Conservation (phyloP, 2,113 vertebrate species). For the Athene cunicularia region DNA sequence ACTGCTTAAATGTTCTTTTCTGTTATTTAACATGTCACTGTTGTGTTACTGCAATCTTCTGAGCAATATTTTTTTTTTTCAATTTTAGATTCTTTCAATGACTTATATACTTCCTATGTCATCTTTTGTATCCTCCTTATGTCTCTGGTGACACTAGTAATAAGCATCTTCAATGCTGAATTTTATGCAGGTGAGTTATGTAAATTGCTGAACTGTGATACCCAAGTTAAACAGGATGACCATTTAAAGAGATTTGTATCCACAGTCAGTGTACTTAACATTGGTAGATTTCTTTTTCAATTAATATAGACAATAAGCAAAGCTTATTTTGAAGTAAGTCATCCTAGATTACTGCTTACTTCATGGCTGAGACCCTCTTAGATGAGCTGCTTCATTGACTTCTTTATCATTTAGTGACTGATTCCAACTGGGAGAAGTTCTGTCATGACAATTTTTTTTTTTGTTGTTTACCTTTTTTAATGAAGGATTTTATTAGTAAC, state of each 20-base stretch:
- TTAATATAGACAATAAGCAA: background rate
- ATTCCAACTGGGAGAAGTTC: background rate
- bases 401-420: background rate
- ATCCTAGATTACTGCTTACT: background rate
- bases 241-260: background rate
- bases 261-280: fast-evolving
- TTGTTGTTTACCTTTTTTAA: too few species aligned
- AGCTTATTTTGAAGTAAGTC: background rate
- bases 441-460: background rate
- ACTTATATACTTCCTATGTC: conserved; percentile 79
- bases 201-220: background rate
- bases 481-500: background rate
- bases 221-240: background rate
- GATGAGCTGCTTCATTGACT: background rate
- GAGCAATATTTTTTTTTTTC: background rate
- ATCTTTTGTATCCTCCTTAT: conserved; percentile 86
- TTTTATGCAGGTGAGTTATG: conserved; percentile 88
- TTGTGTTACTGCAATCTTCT: background rate
- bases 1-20: background rate
- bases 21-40: background rate
- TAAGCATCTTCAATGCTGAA: conserved; percentile 87
- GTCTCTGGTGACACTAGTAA: conserved; percentile 80
- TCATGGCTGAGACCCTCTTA: background rate
- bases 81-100: conserved; percentile 80
- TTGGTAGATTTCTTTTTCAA: background rate